These are phyloP conservation scores for Urocynchramus pylzowi DNA, from an alignment of 2,113 vertebrate species.

Conservation along the genomic window DNA sequence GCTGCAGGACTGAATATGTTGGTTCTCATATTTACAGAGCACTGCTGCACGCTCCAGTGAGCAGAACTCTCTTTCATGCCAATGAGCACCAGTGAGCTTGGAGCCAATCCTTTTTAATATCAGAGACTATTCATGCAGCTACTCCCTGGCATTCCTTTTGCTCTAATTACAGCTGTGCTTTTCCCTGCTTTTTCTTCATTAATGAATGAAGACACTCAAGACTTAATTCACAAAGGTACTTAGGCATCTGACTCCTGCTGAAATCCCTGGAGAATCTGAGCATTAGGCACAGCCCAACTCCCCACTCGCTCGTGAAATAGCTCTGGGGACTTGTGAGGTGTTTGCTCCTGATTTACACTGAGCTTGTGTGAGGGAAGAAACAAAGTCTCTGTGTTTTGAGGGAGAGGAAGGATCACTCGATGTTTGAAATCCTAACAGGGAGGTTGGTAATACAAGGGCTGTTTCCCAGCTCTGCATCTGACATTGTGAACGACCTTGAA, in stretches of 20 bases:
- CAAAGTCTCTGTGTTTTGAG: neutral
- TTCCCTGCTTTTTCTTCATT: neutral
- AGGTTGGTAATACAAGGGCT: neutral
- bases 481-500: conserved; percentile 5
- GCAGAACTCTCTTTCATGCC: neutral
- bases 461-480: neutral
- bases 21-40: neutral
- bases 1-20: neutral
- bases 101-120: neutral
- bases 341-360: neutral
- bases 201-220: neutral
- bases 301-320: neutral
- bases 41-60: neutral
- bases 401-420: neutral
- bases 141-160: conserved; percentile 13
- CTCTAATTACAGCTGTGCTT: conserved; percentile 40
- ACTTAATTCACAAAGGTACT: conserved; percentile 43
- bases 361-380: neutral
- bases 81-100: neutral
- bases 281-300: neutral
- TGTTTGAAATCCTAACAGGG: neutral
- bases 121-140: conserved; percentile 5
- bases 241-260: neutral
- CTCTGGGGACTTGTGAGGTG: neutral
- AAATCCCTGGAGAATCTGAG: neutral